Conservation (phyloP, 2,113 vertebrate genomes). For the Mustelus asterias region DNA sequence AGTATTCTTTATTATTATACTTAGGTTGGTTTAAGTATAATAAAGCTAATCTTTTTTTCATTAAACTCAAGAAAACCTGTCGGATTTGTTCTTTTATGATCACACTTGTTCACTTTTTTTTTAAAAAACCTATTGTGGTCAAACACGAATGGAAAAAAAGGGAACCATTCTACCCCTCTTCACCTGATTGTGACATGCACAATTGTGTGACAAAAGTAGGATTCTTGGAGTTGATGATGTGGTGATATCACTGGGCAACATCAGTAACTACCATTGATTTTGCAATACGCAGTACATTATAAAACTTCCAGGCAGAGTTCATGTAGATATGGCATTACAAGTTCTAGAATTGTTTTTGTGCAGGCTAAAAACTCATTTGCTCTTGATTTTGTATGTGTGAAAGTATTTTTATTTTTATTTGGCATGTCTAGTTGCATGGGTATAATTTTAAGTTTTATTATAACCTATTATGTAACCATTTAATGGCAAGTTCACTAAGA, state of each 20-base stretch:
- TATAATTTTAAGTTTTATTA: background rate
- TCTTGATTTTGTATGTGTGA: background rate
- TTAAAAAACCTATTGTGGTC: too few relatives aligned
- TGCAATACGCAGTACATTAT: background rate
- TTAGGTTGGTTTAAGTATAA: too few relatives aligned
- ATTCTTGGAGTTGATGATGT: background rate
- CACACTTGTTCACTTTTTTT: too few relatives aligned
- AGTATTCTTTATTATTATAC: too few relatives aligned
- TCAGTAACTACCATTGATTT: background rate
- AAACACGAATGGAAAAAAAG: too few relatives aligned
- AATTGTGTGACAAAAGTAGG: background rate
- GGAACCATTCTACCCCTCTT: too few relatives aligned
- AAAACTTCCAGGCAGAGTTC: background rate
- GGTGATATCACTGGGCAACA: background rate
- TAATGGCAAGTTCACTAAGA: background rate
- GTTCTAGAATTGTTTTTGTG: background rate
- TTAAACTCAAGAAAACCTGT: too few relatives aligned
- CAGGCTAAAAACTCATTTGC: background rate
- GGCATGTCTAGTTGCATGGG: background rate
- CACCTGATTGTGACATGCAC: too few relatives aligned
- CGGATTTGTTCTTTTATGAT: too few relatives aligned
- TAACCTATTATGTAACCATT: background rate
- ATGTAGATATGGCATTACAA: background rate
- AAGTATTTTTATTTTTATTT: background rate
- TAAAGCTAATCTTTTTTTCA: too few relatives aligned